phyloP scores from a whole-genome alignment of 2,888 invertebrate genomes.

The Pterostichus niger region DNA sequence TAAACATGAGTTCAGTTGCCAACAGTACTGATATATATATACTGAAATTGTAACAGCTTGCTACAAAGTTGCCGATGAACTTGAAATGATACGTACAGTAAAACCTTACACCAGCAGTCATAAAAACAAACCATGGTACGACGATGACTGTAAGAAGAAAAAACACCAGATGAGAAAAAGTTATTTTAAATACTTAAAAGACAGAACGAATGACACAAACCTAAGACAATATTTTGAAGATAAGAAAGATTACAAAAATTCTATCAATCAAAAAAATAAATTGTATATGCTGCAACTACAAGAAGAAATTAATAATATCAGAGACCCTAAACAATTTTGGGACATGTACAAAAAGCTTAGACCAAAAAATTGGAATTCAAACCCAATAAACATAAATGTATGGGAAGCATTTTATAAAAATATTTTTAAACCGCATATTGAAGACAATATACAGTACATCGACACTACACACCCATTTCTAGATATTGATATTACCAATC shows the following conservation, averaged over 20 bases:
- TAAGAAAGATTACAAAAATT: slow-evolving; percentile 11
- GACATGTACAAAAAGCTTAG: not conserved
- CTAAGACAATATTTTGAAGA: not conserved
- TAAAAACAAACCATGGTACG: slow-evolving; percentile 14
- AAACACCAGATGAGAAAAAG: slow-evolving; percentile 25
- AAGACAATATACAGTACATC: not conserved
- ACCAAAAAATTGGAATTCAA: not conserved
- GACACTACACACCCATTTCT: slow-evolving; percentile 2
- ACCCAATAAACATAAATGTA: slow-evolving; percentile 10
- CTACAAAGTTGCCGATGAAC: not conserved
- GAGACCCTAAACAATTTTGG: not conserved
- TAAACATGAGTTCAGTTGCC: not conserved
- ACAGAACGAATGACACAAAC: slow-evolving; percentile 2
- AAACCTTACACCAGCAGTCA: not conserved
- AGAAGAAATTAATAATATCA: slow-evolving; percentile 22
- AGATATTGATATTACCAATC: not conserved
- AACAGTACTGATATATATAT: not conserved
- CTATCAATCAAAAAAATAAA: not conserved
- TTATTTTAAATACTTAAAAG: not conserved
- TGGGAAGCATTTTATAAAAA: not conserved
- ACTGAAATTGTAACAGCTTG: not conserved
- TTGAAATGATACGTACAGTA: slow-evolving; percentile 7
- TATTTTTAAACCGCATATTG: too few relatives aligned
- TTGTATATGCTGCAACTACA: not conserved
- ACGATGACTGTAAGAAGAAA: not conserved